These are phyloP conservation scores for Seladonia tumulorum DNA, from an alignment of 2,888 invertebrate species.

Conservation along the genomic window DNA sequence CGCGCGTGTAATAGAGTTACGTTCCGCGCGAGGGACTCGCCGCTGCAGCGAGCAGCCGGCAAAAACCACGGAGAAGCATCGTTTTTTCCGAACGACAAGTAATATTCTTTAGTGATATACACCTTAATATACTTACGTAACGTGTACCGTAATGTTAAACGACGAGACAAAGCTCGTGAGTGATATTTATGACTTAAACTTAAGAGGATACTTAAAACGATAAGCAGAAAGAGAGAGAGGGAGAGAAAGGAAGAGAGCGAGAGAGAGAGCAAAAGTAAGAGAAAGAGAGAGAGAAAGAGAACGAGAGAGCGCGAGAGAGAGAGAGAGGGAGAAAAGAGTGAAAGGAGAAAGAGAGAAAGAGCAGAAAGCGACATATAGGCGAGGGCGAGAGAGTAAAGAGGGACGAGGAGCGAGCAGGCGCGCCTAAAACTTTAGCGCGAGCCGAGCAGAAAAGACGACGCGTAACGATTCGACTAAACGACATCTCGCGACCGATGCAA, in stretches of 20 bases:
- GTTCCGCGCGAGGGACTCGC: constrained; percentile 12
- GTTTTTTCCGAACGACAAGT: constrained; percentile 72
- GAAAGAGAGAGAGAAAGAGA: not conserved
- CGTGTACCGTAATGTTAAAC: constrained; percentile 69
- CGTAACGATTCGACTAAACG: not conserved
- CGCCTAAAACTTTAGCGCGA: not conserved
- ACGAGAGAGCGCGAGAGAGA: not conserved
- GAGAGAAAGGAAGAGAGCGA: not conserved
- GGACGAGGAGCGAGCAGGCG: not conserved
- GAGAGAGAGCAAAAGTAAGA: constrained; percentile 22
- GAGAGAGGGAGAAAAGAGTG: not conserved
- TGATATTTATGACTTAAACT: constrained; percentile 71
- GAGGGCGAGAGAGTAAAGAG: constrained; percentile 31
- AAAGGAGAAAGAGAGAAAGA: not conserved
- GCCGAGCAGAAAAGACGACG: not conserved
- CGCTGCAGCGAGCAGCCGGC: constrained; percentile 4
- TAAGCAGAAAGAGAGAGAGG: constrained; percentile 43
- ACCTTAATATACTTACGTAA: constrained; percentile 64
- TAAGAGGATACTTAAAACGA: constrained; percentile 62
- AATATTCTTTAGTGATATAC: constrained; percentile 78
- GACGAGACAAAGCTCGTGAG: constrained; percentile 71
- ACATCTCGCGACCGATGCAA: constrained; percentile 9
- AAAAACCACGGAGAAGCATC: constrained; percentile 9
- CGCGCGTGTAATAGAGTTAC: constrained; percentile 10
- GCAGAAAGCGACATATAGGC: not conserved